Percentiles rank a stretch among this genome's conserved stretches.
Conservation (phyloP, 2,797 vertebrate species). For the Harpagifer antarcticus region DNA sequence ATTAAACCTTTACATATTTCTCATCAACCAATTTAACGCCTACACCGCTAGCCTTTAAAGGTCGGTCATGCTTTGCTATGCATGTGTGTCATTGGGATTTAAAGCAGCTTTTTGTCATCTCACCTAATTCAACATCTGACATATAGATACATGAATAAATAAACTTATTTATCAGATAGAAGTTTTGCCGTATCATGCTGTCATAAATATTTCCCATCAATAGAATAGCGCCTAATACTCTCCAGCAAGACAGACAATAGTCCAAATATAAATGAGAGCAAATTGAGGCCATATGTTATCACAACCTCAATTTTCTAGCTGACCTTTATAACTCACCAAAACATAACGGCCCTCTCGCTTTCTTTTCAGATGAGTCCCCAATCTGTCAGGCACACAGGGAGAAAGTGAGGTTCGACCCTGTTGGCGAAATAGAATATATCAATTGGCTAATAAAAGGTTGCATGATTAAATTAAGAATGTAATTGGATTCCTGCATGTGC, state of each 20-base stretch:
- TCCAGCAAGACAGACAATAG: conserved; percentile 44
- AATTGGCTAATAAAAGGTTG: conserved; percentile 68
- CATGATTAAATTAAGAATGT: conserved; percentile 71
- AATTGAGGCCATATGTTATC: conserved; percentile 65
- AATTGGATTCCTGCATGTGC: conserved; percentile 64
- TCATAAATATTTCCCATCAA: conserved; percentile 49
- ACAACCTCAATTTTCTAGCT: conserved; percentile 58
- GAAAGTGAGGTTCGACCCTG: conserved; percentile 36
- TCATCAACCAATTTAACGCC: conserved; percentile 26
- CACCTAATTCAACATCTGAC: background rate
- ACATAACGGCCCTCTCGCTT: conserved; percentile 23
- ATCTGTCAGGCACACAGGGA: conserved; percentile 27
- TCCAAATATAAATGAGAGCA: conserved; percentile 53
- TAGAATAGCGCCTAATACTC: conserved; percentile 42
- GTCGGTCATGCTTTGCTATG: conserved; percentile 21
- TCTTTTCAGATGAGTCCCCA: conserved; percentile 23
- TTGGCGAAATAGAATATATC: conserved; percentile 48
- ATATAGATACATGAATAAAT: conserved; percentile 21
- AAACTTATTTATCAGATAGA: conserved; percentile 18
- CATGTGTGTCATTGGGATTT: conserved; percentile 15
- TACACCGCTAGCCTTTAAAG: conserved; percentile 4
- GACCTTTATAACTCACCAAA: conserved; percentile 61
- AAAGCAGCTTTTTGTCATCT: conserved; percentile 19
- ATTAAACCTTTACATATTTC: conserved; percentile 9
- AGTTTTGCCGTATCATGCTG: conserved; percentile 15